Evolutionary conservation across 2,888 invertebrate species (phyloP).

Genomic region (Trilocha varians): DNA sequence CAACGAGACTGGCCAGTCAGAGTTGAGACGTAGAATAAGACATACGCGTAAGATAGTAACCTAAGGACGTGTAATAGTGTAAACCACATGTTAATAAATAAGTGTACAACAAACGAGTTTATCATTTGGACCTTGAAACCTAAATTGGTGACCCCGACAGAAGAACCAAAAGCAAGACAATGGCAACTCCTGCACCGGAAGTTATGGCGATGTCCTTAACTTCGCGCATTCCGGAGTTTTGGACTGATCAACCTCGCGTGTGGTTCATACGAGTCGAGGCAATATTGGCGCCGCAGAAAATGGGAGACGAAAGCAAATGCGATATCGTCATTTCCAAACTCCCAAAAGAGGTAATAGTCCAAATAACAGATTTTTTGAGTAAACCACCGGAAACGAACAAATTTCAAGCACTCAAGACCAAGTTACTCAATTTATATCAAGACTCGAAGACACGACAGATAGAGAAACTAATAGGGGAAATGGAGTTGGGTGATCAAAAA

Average conservation of each 20-base stretch:
- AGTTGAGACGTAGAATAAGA: no score
- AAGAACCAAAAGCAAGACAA: no score
- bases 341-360: slow-evolving; percentile 12
- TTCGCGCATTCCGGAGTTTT: slow-evolving; percentile 10
- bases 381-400: slow-evolving; percentile 10
- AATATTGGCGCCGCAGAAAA: slow-evolving; percentile 8
- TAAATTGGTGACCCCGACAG: no score
- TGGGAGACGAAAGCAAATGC: slow-evolving; percentile 11
- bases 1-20: no score
- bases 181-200: no score
- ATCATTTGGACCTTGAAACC: no score
- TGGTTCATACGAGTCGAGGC: slow-evolving; percentile 17
- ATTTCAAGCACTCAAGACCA: slow-evolving; percentile 8
- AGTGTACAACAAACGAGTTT: no score
- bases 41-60: no score
- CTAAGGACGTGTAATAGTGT: no score
- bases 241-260: slow-evolving; percentile 14
- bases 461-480: slow-evolving; percentile 10
- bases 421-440: slow-evolving; percentile 8
- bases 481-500: slow-evolving; percentile 12
- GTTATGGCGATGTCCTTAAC: background rate
- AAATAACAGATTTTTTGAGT: slow-evolving; percentile 15
- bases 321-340: slow-evolving; percentile 13
- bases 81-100: no score
- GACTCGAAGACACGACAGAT: slow-evolving; percentile 8